Conservation (phyloP, 1,140 invertebrate genomes). For the Agrilus planipennis region DNA sequence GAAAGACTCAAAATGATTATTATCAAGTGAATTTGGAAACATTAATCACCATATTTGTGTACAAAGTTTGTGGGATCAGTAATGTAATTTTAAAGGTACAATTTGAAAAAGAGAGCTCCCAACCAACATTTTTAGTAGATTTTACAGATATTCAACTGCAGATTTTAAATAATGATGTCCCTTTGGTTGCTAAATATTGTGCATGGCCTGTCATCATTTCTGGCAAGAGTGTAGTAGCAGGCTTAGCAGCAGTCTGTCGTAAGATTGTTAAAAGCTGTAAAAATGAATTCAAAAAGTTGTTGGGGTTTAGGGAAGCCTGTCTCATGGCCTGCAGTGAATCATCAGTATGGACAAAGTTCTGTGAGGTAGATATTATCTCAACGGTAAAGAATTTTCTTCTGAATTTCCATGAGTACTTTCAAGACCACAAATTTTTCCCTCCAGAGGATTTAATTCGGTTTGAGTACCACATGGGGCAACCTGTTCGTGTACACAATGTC, state of each 20-base stretch:
- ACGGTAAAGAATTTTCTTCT: conserved; percentile 36
- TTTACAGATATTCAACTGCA: background rate
- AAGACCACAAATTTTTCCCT: conserved; percentile 27
- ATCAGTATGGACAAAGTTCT: conserved; percentile 85
- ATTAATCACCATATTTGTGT: conserved; percentile 15
- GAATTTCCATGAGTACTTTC: conserved; percentile 9
- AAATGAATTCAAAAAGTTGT: conserved; percentile 37
- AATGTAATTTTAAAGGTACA: conserved; percentile 10
- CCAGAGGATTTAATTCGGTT: conserved; percentile 58
- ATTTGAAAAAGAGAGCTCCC: background rate
- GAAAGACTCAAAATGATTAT: background rate
- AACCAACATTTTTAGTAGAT: conserved; percentile 8
- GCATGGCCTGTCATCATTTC: conserved; percentile 45
- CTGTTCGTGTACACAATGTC: conserved; percentile 76
- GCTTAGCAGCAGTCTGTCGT: conserved; percentile 45
- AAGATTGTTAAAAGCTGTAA: conserved; percentile 43
- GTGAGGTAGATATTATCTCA: conserved; percentile 68
- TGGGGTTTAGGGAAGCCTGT: conserved; percentile 69
- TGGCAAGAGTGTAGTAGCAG: conserved; percentile 50
- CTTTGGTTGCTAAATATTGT: conserved; percentile 34
- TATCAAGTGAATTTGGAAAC: conserved; percentile 15
- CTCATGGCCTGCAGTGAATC: conserved; percentile 70
- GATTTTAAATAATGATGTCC: conserved; percentile 6
- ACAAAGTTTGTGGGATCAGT: conserved; percentile 11
- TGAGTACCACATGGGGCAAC: conserved; percentile 76